phyloP scores from a whole-genome alignment of 2,888 invertebrate genomes.

The Periphyllus acericola region DNA sequence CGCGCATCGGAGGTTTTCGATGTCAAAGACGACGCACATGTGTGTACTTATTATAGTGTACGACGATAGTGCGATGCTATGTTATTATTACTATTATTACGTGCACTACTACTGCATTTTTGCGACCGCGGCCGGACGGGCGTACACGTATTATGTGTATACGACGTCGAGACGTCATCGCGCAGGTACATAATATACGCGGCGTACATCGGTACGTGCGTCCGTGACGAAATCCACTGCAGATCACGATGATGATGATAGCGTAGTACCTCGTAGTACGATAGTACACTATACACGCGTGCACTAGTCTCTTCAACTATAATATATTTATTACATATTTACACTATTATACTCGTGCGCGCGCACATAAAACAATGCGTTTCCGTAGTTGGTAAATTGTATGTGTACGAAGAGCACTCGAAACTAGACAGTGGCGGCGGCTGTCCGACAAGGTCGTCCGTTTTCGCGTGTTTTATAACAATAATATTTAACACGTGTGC shows the following conservation, averaged over 20 bases:
- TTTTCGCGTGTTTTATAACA: not conserved
- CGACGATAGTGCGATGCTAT: too few relatives aligned
- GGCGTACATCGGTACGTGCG: not conserved
- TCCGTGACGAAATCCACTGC: slow-evolving; percentile 5
- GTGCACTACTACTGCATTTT: too few relatives aligned
- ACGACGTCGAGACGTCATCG: too few relatives aligned
- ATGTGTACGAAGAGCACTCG: not conserved
- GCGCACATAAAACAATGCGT: slow-evolving; percentile 2
- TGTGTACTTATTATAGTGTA: too few relatives aligned
- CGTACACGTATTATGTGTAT: too few relatives aligned
- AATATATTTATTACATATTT: not conserved
- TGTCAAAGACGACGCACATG: too few relatives aligned
- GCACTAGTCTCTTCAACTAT: not conserved
- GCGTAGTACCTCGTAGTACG: too few relatives aligned
- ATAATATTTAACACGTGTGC: not conserved
- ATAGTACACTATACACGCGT: too few relatives aligned
- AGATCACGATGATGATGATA: not conserved
- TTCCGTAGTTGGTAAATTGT: slow-evolving; percentile 20
- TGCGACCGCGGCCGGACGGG: too few relatives aligned
- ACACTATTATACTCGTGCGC: not conserved
- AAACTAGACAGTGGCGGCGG: not conserved
- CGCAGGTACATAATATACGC: too few relatives aligned
- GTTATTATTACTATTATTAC: too few relatives aligned
- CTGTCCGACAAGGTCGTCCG: not conserved
- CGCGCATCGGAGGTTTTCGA: too few relatives aligned